Conservation (phyloP, 2,888 invertebrate species). For the Andrena fulva region DNA sequence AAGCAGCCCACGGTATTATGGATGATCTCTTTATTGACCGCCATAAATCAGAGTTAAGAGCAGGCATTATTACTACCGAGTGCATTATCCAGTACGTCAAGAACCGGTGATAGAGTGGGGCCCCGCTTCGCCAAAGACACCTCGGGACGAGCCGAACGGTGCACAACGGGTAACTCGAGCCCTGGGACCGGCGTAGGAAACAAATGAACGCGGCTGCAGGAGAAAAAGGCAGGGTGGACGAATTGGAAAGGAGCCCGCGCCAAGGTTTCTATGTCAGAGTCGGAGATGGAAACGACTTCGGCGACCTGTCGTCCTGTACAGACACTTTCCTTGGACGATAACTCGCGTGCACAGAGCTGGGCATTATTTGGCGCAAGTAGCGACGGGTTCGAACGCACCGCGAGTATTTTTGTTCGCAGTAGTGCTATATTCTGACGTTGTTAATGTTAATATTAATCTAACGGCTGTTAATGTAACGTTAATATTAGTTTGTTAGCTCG, state of each 20-base stretch:
- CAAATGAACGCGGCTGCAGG: slow-evolving; percentile 10
- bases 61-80: slow-evolving; percentile 60
- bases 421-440: no score
- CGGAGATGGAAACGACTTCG: no score
- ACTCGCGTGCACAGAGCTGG: no score
- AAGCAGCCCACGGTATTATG: slow-evolving; percentile 62
- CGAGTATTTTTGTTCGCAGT: no score
- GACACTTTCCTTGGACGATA: no score
- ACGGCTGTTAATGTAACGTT: no score
- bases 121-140: slow-evolving; percentile 43
- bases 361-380: no score
- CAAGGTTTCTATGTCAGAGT: no score
- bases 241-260: not conserved
- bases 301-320: no score
- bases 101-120: slow-evolving; percentile 53
- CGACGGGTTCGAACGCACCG: no score
- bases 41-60: slow-evolving; percentile 68
- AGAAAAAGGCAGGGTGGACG: not conserved
- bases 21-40: slow-evolving; percentile 70
- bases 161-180: slow-evolving; percentile 25
- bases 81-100: slow-evolving; percentile 55
- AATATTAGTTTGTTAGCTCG: no score
- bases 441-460: no score
- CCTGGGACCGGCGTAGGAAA: not conserved
- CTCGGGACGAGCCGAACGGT: slow-evolving; percentile 6